Evolutionary conservation across 2,797 vertebrate species (phyloP).

Genomic region (Typhlichthys subterraneus): DNA sequence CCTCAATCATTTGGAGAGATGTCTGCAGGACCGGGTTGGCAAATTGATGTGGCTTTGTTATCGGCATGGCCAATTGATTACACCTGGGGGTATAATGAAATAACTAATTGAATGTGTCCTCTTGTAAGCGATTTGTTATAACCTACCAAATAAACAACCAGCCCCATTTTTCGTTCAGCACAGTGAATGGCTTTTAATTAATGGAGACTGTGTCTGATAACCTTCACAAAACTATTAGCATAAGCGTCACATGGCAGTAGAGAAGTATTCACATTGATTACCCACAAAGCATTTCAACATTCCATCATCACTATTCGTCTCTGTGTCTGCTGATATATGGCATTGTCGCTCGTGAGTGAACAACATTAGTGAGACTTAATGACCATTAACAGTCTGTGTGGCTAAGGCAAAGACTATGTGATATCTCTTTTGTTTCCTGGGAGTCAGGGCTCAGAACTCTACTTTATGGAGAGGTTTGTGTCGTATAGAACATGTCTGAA

Average conservation of each 20-base stretch:
- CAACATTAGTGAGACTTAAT: slow-evolving; percentile 1
- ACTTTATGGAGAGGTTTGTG: slow-evolving; percentile 68
- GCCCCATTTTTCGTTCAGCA: slow-evolving; percentile 22
- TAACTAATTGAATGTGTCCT: slow-evolving; percentile 78
- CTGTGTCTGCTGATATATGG: slow-evolving; percentile 8
- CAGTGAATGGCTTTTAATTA: slow-evolving; percentile 62
- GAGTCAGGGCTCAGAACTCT: slow-evolving; percentile 51
- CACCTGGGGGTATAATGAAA: slow-evolving; percentile 73
- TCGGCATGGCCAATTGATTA: slow-evolving; percentile 76
- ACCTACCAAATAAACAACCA: slow-evolving; percentile 55
- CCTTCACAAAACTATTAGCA: slow-evolving; percentile 61
- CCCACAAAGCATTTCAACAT: slow-evolving; percentile 14
- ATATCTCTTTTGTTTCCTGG: slow-evolving; percentile 23
- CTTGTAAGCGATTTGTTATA: slow-evolving; percentile 76
- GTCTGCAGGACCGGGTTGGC: slow-evolving; percentile 54
- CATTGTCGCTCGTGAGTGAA: slow-evolving; percentile 3
- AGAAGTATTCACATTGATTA: slow-evolving; percentile 30
- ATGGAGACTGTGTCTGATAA: slow-evolving; percentile 61
- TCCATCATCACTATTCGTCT: slow-evolving; percentile 24
- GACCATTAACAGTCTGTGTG: background rate
- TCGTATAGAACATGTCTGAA: slow-evolving; percentile 44
- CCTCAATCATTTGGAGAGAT: slow-evolving; percentile 72
- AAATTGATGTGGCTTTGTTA: slow-evolving; percentile 75
- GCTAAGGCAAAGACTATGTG: slow-evolving; percentile 20
- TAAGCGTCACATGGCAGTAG: slow-evolving; percentile 8